Conservation (phyloP, 1,140 invertebrate species). For the Megathymus violae region DNA sequence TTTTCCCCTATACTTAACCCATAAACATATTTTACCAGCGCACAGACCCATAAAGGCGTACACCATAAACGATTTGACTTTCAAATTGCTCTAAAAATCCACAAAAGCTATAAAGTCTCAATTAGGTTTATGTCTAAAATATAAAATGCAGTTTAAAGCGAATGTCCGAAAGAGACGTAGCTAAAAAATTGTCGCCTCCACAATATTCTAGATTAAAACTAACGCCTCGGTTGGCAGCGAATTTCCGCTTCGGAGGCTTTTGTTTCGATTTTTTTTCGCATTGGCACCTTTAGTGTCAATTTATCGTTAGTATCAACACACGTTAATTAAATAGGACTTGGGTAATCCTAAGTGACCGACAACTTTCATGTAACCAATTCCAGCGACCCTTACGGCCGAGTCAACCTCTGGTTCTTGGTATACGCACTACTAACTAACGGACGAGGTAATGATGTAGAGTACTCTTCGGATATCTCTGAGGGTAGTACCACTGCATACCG, state of each 20-base stretch:
- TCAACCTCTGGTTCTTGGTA: too few relatives aligned
- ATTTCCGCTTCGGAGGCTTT: constrained; percentile 53
- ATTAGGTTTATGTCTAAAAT: neutral
- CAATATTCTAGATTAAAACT: constrained; percentile 78
- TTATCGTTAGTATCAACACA: neutral
- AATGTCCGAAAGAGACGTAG: constrained; percentile 25
- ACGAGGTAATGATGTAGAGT: too few relatives aligned
- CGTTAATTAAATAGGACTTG: neutral
- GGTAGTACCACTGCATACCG: too few relatives aligned
- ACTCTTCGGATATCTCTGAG: too few relatives aligned
- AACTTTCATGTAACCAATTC: too few relatives aligned
- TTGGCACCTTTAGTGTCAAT: constrained; percentile 38
- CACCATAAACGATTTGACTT: neutral
- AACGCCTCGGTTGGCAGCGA: constrained; percentile 68
- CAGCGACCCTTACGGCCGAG: too few relatives aligned
- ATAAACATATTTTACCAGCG: too few relatives aligned
- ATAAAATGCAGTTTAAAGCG: neutral
- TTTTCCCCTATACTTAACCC: too few relatives aligned
- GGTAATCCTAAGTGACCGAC: neutral
- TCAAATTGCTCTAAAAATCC: neutral
- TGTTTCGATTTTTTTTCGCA: constrained; percentile 49
- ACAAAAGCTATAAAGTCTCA: neutral
- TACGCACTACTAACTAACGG: too few relatives aligned
- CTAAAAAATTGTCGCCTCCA: constrained; percentile 53
- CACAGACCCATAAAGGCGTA: neutral